A percentile compares a stretch with the other conserved stretches of the same genome.
These are phyloP conservation scores for Lindbergichthys nudifrons DNA, from an alignment of 2,797 vertebrate species.

Conservation along the genomic window DNA sequence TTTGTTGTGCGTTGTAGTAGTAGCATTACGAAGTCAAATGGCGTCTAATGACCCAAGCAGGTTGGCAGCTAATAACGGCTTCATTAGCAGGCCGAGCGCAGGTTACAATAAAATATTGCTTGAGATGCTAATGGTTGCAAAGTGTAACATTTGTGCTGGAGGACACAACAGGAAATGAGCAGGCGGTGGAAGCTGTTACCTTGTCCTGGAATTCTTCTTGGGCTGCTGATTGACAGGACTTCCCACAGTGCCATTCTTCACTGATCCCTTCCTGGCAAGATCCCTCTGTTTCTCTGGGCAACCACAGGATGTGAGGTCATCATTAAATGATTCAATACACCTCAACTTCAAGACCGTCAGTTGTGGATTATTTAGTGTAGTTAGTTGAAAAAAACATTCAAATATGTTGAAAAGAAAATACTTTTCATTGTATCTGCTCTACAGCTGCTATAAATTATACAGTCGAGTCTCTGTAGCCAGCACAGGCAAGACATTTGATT, in stretches of 20 bases:
- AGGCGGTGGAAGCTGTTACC: constrained; percentile 80
- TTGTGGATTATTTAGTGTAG: neutral
- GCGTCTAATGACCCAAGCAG: constrained; percentile 1
- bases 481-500: neutral
- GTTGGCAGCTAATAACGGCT: constrained; percentile 31
- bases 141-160: constrained; percentile 31
- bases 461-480: neutral
- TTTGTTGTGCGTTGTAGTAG: constrained; percentile 17
- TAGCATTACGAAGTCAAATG: constrained; percentile 42
- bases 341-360: neutral
- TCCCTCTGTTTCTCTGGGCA: constrained; percentile 97
- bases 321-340: constrained; percentile 29
- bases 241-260: constrained; percentile 95
- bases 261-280: constrained; percentile 94
- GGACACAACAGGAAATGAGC: constrained; percentile 22
- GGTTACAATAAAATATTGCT: constrained; percentile 23
- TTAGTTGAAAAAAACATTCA: neutral
- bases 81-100: neutral
- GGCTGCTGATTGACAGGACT: constrained; percentile 98
- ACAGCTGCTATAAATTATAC: neutral
- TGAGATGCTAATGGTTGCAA: constrained; percentile 41
- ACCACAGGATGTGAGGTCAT: constrained; percentile 69
- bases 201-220: constrained; percentile 98
- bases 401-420: neutral
- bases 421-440: neutral